A percentile compares a stretch with the other conserved stretches of the same genome.
phyloP scores from a whole-genome alignment of 2,888 invertebrate genomes.

The Tenthredo scrophulariae region DNA sequence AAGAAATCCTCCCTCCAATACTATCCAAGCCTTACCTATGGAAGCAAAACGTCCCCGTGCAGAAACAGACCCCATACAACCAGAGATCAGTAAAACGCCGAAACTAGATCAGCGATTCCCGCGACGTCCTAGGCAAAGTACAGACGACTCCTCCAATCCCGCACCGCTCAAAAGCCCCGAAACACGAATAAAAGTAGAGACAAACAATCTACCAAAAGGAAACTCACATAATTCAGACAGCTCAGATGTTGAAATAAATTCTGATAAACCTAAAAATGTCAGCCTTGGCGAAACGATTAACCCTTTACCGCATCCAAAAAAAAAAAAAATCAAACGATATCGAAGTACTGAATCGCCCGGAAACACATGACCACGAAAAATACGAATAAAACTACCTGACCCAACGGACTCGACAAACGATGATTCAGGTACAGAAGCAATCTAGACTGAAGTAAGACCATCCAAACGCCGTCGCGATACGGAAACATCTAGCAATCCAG shows the following conservation, averaged over 20 bases:
- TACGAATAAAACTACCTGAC: not conserved
- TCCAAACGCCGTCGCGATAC: too few species aligned
- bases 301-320: not conserved
- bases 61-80: constrained; percentile 31
- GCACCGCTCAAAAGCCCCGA: not conserved
- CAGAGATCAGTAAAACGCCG: constrained; percentile 40
- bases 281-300: not conserved
- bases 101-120: constrained; percentile 16
- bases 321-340: not conserved
- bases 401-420: not conserved
- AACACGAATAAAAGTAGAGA: too few species aligned
- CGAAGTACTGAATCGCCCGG: not conserved
- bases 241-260: not conserved
- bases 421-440: not conserved
- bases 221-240: not conserved
- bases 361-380: not conserved
- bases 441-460: not conserved
- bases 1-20: not conserved
- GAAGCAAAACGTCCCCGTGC: not conserved
- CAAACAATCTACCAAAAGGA: not conserved
- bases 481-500: not conserved
- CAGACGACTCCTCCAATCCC: not conserved
- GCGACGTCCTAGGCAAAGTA: not conserved
- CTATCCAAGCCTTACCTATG: constrained; percentile 50
- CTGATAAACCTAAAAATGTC: not conserved